Evolutionary conservation across 2,888 invertebrate genomes (phyloP), one percentile per base, ranked within the genome.

Genomic region (Drosophila subquinaria): DNA sequence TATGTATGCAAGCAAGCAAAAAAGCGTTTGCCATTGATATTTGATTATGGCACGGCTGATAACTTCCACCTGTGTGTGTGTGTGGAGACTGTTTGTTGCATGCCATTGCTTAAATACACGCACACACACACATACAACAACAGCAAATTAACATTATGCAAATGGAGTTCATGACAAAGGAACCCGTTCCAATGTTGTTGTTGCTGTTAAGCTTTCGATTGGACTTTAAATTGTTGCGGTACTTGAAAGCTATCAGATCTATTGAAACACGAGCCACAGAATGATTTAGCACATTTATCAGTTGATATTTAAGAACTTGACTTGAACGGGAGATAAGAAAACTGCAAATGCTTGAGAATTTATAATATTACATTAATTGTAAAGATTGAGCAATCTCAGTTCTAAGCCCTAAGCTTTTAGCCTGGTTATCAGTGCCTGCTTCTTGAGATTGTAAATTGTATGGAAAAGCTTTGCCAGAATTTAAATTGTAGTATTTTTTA

Each of bases 21-120:
- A 72, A 48, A 59, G 23, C 30, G 4, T n/a, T n/a, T 69, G 62
- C 63, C 69, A 78, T 75, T 78, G 78, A 66, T 71, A 57, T 74
- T 68, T 74, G 70, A 71, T 65, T 70, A 68, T 45, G 23, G 35
- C 43, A 62, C 50, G n/a, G 36, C 33, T 6, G 48, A 65, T 55
- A 48, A 17, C 10, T n/a, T 36, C 1, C 45, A 40, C 30, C 17
- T 48, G 20, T 13, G 11, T 9, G 11, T 13, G 20, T 13, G 33
- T 51, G n/a, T 47, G 36, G n/a, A 15, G 40, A 30, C n/a, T 56
- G 23, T 27, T 36, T 47, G 47, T 36, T 47, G 47, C 43, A 20
- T 64, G 36, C 53, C 47, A 35, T n/a, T 53, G 55, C 48, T 73
- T 50, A 57, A 62, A 52, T 56, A 38, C 38, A 38, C 20, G n/a